A percentile compares a stretch with the other conserved stretches of the same genome.
Conservation (phyloP, 1,140 invertebrate genomes). For the Colletes latitarsis region DNA sequence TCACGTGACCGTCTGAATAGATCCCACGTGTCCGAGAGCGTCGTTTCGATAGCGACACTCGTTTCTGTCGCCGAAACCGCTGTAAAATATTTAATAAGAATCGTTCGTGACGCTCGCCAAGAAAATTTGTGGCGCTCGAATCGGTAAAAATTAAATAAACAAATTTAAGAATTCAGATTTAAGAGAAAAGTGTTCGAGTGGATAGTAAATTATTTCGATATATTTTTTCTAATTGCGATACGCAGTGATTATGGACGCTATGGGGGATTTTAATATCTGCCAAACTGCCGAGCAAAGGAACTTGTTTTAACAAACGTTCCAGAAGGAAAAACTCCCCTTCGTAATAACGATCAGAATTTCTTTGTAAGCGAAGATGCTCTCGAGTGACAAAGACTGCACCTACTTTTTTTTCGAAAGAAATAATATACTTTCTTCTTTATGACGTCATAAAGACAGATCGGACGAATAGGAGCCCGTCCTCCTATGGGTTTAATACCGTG, state of each 20-base stretch:
- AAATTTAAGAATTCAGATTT: too few relatives aligned
- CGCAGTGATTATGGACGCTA: too few relatives aligned
- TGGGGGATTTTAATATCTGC: too few relatives aligned
- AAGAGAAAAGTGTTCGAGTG: neutral
- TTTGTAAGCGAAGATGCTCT: neutral
- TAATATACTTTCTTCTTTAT: constrained; percentile 7
- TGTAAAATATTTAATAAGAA: constrained; percentile 31
- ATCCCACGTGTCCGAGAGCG: neutral
- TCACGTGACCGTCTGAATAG: constrained; percentile 25
- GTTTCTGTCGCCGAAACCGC: neutral
- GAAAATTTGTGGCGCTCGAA: neutral
- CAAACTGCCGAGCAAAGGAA: too few relatives aligned
- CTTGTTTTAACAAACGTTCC: neutral
- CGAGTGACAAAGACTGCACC: neutral
- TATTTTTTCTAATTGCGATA: too few relatives aligned
- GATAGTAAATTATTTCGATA: too few relatives aligned
- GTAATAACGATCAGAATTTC: neutral
- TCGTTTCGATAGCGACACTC: neutral
- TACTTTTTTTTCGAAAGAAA: constrained; percentile 2
- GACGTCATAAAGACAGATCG: neutral
- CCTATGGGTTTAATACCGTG: neutral
- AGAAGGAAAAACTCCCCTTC: too few relatives aligned
- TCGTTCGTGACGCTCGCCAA: neutral
- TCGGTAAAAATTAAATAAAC: neutral
- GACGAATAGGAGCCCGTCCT: neutral